Base-by-base conservation (phyloP, 2,113 vertebrate genomes). In the Nothoprocta perdicaria region DNA sequence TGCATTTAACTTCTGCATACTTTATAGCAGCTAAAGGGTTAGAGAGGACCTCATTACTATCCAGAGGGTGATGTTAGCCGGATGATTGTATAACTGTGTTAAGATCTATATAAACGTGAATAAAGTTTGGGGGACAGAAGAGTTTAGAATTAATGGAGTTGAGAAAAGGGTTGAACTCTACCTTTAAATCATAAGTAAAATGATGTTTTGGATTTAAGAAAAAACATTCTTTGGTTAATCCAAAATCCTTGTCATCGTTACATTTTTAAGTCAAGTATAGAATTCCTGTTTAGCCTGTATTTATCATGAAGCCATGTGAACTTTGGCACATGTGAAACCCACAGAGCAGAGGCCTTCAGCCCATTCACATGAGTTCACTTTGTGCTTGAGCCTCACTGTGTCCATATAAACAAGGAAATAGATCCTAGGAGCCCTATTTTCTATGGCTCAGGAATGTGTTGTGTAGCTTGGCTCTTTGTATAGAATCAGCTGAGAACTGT, bases 1-100 rank as follows among this genome's bases (percentile, higher is more conserved):
- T 96, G 93, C 91, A 94, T 97, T 96, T 98, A 98, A 98, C 97
- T 98, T 97, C 97, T 97, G 98, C 97, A 97, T 98, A 97, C 98
- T 98, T 98, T 97, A 97, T 97, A 96, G 97, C 97, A 97, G 97
- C 97, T 98, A 97, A 97, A 97, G 97, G 96, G 96, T 97, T 97
- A 86, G 95, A 97, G 96, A 97, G 96, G 90, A 97, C 97, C 97
- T 96, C 55, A 68, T 98, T 98, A 96, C 95, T 98, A 97, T 97
- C 98, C 95, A 91, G 95, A 96, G 95, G 97, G 97, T 96, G 84
- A 95, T 82, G 88, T 80, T 94, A 91, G 93, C 92, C 93, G 90
- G 57, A 19, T n/a, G 88, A 91, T 96, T 95, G 79, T 95, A 94
- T 96, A 97, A 96, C 93, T 95, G 62, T 91, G 91, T 96, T 95